Evolutionary conservation across 2,888 invertebrate genomes (phyloP).

Genomic region (Caenorhabditis angaria): DNA sequence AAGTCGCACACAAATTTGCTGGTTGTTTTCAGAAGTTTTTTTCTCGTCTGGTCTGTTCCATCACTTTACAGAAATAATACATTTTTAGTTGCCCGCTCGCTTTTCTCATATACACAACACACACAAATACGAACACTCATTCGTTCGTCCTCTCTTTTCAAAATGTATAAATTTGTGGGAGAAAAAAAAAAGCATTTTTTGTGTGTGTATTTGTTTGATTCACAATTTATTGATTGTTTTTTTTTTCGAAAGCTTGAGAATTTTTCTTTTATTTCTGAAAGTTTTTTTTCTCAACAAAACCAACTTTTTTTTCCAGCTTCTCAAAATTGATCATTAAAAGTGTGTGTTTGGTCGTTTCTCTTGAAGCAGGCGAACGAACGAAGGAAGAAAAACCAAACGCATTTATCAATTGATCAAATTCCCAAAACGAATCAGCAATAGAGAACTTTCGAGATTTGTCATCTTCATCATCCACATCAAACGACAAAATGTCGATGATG

Average conservation of each 20-base stretch:
- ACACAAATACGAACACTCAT: slow-evolving; percentile 3
- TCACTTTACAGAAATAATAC: neutral
- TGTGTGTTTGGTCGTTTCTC: too few relatives aligned
- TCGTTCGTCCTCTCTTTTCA: neutral
- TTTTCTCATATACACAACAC: slow-evolving; percentile 1
- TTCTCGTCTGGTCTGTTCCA: neutral
- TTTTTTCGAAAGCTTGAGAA: too few relatives aligned
- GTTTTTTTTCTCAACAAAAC: too few relatives aligned
- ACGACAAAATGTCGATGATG: slow-evolving; percentile 32
- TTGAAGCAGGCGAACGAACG: too few relatives aligned
- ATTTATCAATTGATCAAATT: too few relatives aligned
- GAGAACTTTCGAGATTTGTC: neutral
- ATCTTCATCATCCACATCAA: neutral
- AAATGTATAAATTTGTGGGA: slow-evolving; percentile 4
- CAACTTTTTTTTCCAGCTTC: too few relatives aligned
- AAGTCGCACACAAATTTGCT: slow-evolving; percentile 2
- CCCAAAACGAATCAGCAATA: neutral
- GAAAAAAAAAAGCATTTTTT: neutral
- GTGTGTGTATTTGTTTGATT: slow-evolving; percentile 2
- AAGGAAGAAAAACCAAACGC: too few relatives aligned
- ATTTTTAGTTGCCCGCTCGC: neutral
- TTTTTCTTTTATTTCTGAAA: too few relatives aligned
- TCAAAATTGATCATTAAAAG: too few relatives aligned
- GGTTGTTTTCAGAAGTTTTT: neutral
- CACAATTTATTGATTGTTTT: neutral